phyloP scores from a whole-genome alignment of 2,113 vertebrate species.

The Jaculus jaculus region DNA sequence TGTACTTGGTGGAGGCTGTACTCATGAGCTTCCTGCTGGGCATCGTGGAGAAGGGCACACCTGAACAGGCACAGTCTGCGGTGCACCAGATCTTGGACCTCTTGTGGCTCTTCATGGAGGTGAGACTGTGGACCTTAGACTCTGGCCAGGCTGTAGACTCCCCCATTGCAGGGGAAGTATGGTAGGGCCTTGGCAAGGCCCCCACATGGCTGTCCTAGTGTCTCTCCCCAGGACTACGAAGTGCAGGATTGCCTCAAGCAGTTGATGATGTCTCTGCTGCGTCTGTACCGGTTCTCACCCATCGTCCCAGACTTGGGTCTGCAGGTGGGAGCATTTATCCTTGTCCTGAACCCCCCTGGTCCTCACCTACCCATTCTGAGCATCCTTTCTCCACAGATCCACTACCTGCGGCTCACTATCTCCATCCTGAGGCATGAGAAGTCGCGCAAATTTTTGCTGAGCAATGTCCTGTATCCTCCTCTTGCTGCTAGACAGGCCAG shows the following conservation, averaged over 20 bases:
- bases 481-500: background rate
- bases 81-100: constrained; percentile 95
- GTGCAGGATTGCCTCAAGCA: constrained; percentile 97
- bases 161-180: rapidly evolving
- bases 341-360: background rate
- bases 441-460: constrained; percentile 96
- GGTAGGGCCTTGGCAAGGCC: background rate
- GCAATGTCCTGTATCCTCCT: constrained; percentile 97
- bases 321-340: constrained; percentile 86
- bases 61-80: constrained; percentile 90
- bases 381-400: constrained; percentile 88
- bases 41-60: constrained; percentile 91
- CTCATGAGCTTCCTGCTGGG: constrained; percentile 95
- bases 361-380: constrained; percentile 10
- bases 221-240: constrained; percentile 91
- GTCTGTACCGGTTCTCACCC: constrained; percentile 97
- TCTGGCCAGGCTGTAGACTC: background rate
- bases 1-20: constrained; percentile 97
- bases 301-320: constrained; percentile 97
- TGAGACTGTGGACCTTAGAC: constrained; percentile 69
- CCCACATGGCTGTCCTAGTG: background rate
- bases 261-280: constrained; percentile 96
- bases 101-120: constrained; percentile 99
- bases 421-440: constrained; percentile 95
- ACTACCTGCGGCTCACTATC: constrained; percentile 95